phyloP scores from a whole-genome alignment of 1,140 invertebrate species.

The silkworm (Bombyx mori) region ASM3026992v2 NC_085108.1:5834501-5835000 shows the following conservation, averaged over 20 bases:
- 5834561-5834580: constrained; percentile 23
- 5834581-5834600: constrained; percentile 34
- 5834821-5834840: constrained; percentile 19
- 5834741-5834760: constrained; percentile 53
- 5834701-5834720: constrained; percentile 54
- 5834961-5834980: constrained; percentile 33
- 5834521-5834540: constrained; percentile 48
- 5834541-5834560: constrained; percentile 45
- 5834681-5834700: constrained; percentile 57
- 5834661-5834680: constrained; percentile 41
- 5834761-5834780: constrained; percentile 50
- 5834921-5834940: constrained; percentile 36
- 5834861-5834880: constrained; percentile 50
- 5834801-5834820: constrained; percentile 59
- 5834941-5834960: constrained; percentile 28
- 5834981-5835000: constrained; percentile 45
- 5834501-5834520: constrained; percentile 39
- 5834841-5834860: constrained; percentile 54
- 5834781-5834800: constrained; percentile 56
- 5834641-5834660: constrained; percentile 36
- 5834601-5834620: constrained; percentile 43
- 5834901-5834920: constrained; percentile 49
- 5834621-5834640: constrained; percentile 45
- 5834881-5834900: constrained; percentile 57
- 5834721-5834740: constrained; percentile 50